A percentile compares a stretch with the other conserved stretches of the same genome.
Conservation (phyloP, 2,113 vertebrate genomes). For the Campylomormyrus numenius region DNA sequence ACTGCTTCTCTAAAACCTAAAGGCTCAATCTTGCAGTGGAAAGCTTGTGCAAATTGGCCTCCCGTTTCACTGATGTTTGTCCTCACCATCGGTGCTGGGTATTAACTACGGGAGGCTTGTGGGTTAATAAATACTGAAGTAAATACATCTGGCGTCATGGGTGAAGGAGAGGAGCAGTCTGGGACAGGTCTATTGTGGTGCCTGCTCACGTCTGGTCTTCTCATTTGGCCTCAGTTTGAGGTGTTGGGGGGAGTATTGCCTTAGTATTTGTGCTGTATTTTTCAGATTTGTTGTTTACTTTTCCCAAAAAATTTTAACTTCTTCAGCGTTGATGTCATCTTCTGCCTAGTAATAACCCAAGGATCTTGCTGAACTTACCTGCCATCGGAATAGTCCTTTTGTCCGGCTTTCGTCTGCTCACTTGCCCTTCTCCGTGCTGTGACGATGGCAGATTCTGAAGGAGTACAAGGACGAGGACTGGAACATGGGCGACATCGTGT, state of each 20-base stretch:
- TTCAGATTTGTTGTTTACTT: neutral
- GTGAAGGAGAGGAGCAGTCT: neutral
- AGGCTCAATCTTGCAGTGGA: neutral
- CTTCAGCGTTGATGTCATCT: neutral
- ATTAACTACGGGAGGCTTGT: neutral
- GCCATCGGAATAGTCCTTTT: neutral
- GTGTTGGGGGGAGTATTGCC: neutral
- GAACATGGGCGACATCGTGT: slow-evolving; percentile 86
- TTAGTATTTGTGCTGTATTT: neutral
- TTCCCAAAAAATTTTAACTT: neutral
- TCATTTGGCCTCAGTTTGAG: neutral
- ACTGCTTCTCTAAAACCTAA: neutral
- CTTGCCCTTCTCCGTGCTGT: neutral
- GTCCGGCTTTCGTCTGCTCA: neutral
- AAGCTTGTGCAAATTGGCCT: neutral
- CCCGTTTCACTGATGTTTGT: neutral
- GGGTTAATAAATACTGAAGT: neutral
- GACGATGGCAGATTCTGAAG: slow-evolving; percentile 76
- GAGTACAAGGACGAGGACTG: slow-evolving; percentile 94
- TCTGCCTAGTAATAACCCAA: neutral
- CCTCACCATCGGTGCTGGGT: neutral
- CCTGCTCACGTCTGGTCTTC: neutral
- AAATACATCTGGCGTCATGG: neutral
- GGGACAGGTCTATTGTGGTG: neutral
- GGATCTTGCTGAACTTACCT: neutral